These are phyloP conservation scores for Enteromius viviparus DNA, from an alignment of 2,797 vertebrate genomes.

Conservation along the genomic window DNA sequence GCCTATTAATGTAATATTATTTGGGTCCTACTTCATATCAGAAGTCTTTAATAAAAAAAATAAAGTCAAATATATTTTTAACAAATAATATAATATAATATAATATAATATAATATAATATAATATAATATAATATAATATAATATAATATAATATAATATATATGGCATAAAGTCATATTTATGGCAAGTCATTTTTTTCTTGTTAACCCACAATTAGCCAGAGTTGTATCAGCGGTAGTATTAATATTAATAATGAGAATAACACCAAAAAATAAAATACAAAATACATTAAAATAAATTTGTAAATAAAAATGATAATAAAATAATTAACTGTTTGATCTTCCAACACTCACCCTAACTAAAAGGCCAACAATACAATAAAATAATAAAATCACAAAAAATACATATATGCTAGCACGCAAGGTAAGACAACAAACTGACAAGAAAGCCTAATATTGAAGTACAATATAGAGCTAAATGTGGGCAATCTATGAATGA, in stretches of 20 bases:
- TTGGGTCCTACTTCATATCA: not conserved
- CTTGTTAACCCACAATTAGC: not conserved
- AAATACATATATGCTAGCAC: not conserved
- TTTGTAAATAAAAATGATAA: not conserved
- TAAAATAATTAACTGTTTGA: not conserved
- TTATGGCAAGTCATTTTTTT: not conserved
- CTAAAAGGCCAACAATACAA: not conserved
- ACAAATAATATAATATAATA: not conserved
- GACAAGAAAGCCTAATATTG: not conserved
- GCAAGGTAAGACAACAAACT: not conserved
- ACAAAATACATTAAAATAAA: not conserved
- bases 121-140: not conserved
- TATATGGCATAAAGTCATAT: not conserved
- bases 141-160: not conserved
- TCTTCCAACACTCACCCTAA: not conserved
- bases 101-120: not conserved
- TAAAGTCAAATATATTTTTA: not conserved
- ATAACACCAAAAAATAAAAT: not conserved
- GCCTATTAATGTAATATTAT: not conserved
- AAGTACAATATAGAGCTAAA: not conserved
- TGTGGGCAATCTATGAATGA: conserved; percentile 21
- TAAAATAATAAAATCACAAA: not conserved
- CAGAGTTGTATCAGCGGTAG: not conserved
- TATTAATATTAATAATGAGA: not conserved
- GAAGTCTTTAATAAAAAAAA: not conserved